phyloP scores from a whole-genome alignment of 2,888 invertebrate genomes.

The Campoletis raptor region DNA sequence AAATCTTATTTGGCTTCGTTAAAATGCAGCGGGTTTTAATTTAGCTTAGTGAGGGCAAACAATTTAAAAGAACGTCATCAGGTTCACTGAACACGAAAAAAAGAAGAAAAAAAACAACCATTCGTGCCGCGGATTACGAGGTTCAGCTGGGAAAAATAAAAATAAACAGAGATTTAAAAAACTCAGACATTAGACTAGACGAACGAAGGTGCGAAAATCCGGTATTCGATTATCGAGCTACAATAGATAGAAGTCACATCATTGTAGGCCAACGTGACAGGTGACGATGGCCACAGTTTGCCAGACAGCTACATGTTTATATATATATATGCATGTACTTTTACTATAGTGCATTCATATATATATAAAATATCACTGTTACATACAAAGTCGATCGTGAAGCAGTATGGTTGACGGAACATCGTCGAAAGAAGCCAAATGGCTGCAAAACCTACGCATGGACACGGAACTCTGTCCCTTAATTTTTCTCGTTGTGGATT shows the following conservation, averaged over 20 bases:
- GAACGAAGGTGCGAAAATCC: conserved; percentile 61
- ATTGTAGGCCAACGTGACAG: conserved; percentile 38
- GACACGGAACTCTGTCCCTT: conserved; percentile 31
- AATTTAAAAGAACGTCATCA: background rate
- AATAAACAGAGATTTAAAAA: background rate
- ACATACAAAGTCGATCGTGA: conserved; percentile 7
- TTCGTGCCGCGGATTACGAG: background rate
- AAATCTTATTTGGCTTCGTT: background rate
- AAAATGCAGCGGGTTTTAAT: background rate
- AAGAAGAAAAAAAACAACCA: background rate
- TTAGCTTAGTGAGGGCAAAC: background rate
- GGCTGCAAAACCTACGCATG: conserved; percentile 49
- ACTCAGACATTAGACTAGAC: conserved; percentile 27
- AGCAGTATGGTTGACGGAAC: conserved; percentile 10
- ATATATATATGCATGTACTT: background rate
- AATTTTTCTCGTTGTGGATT: background rate
- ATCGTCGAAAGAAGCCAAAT: conserved; percentile 56
- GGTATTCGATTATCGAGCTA: conserved; percentile 63
- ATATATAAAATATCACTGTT: background rate
- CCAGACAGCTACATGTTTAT: background rate
- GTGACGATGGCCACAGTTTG: conserved; percentile 21
- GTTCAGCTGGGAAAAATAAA: background rate
- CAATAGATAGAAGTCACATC: conserved; percentile 46
- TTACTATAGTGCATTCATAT: background rate
- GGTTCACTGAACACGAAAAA: conserved; percentile 1